Percentiles rank a stretch among this genome's conserved stretches.
These are phyloP conservation scores for Opisthocomus hoazin DNA, from an alignment of 2,113 vertebrate genomes.

Conservation along the genomic window DNA sequence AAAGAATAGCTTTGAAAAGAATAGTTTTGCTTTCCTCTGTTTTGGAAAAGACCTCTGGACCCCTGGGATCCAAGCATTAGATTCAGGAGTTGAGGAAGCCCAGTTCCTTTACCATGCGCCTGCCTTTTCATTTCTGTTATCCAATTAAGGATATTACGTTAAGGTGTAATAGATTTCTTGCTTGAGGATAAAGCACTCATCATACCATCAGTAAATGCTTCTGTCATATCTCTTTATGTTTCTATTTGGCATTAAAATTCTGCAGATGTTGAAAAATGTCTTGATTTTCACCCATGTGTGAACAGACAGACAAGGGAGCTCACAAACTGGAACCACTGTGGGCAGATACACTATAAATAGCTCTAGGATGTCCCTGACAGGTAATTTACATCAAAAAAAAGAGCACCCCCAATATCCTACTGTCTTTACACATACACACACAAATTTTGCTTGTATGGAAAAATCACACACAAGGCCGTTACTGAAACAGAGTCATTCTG, in stretches of 20 bases:
- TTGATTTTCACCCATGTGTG: background rate
- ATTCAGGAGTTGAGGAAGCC: background rate
- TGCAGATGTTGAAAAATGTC: background rate
- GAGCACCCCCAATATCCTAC: background rate
- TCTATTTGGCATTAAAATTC: background rate
- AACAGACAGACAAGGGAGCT: background rate
- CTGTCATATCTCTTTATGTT: background rate
- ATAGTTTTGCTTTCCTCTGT: background rate
- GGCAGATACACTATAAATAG: background rate
- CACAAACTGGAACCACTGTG: background rate
- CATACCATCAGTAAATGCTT: background rate
- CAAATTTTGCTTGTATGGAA: background rate
- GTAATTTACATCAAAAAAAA: background rate
- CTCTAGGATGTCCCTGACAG: background rate
- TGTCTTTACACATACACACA: background rate
- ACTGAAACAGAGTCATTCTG: background rate
- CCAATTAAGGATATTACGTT: background rate
- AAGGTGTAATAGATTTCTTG: background rate
- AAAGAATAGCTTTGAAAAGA: background rate
- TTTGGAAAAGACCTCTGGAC: background rate
- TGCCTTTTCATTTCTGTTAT: background rate
- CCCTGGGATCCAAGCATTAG: background rate
- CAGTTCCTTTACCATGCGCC: accelerated
- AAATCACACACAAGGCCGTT: background rate
- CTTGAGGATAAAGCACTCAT: background rate